Evolutionary conservation across 1,140 invertebrate genomes (phyloP), one percentile per base, ranked within the genome.

Genomic region (Euglossa dilemma): DNA sequence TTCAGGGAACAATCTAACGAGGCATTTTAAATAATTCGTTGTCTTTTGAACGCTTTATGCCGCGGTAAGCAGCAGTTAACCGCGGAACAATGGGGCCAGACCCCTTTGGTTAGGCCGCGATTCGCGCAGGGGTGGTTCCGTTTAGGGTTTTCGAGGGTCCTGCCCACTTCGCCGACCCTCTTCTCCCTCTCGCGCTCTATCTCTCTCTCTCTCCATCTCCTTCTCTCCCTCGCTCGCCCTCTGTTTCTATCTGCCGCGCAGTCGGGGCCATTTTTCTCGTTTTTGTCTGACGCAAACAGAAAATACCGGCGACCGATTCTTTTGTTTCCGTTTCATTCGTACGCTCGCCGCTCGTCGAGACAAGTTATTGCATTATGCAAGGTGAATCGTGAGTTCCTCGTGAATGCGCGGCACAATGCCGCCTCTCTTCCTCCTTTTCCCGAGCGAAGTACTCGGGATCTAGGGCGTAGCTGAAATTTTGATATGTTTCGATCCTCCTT

Each of bases 11-110:
- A 87, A 87, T 89, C 28, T 72, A 87, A 90, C 85, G 75, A 73
- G 67, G 61, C 83, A 80, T 89, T 89, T 90, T 89, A 85, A 90
- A 90, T 90, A 89, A 90, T 90, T 90, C 81, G 74, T 78, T 69
- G 84, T 79, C 84, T 74, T 85, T 87, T 73, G 77, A 89, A 64
- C 45, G 69, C 82, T 90, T 89, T 90, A 85, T 85, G 54, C 71
- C 71, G 43, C 66, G 64, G 52, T 85, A 89, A 91, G 85, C 87
- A 86, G 69, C 82, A 90, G 85, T 91, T 90, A 89, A 87, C 85
- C 64, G 69, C 64, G 20, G 78, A 25, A 89, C 83, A 90, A 87
- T 87, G 23, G 56, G 28, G 45, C 57, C 71, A 61, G 64, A 83
- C 76, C 76, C 66, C 76, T 57, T 76, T 66, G 59, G 81, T 45